Base-by-base conservation (phyloP, 2,797 vertebrate species). In the Echeneis naucrates region DNA sequence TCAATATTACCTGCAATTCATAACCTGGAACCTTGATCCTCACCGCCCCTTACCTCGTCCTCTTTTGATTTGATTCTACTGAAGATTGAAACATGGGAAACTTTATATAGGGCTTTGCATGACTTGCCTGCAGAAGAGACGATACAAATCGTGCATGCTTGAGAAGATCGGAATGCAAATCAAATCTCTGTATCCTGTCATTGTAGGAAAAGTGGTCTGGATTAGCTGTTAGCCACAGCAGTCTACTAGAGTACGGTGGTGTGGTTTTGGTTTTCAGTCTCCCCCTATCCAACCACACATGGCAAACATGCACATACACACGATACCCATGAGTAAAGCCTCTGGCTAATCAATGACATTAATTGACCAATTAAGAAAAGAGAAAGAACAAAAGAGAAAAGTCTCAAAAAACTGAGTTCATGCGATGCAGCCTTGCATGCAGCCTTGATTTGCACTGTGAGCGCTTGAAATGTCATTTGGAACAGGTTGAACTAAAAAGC, bases 1-100 rank as follows among this genome's bases (percentile, higher is more conserved):
- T 57, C 75, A 78, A 68, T 80, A 69, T 61, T 33, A 74, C 74
- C 80, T 80, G 78, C 72, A 42, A 89, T 87, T 88, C 82, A 83
- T 74, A 87, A 84, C 83, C 76, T 78, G 80, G 66, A 84, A 83
- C 68, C 79, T 38, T 26, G 48, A 79, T 77, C 66, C 78, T 79
- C 67, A 57, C 56, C 78, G 27, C 67, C 80, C 63, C 72, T 74
- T 60, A 70, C 72, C 70, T 37, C 68, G 54, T 45, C 55, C 52
- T 67, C 52, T 76, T 73, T 70, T 72, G 47, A 82, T 80, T 75
- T 38, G 65, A 82, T 83, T 85, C 51, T 50, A 81, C 80, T 75
- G 79, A 32, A 77, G 76, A 90, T 76, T 85, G 72, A 77, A 88
- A 82, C 67, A 50, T 51, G 50, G 55, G 53, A 60, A 37, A 69